phyloP scores from a whole-genome alignment of 1,140 invertebrate species.

The Cyclargus thomasi region DNA sequence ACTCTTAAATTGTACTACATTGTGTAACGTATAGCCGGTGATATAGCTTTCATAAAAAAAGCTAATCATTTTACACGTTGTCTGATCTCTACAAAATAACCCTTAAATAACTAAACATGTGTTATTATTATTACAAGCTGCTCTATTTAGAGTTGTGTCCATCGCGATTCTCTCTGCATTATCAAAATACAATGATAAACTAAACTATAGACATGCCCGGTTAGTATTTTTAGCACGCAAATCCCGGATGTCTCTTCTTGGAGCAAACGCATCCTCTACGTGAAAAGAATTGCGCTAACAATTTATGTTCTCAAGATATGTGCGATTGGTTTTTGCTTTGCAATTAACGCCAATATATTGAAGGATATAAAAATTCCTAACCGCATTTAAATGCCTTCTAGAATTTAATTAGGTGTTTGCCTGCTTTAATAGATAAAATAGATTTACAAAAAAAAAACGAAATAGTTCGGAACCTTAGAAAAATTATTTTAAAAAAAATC shows the following conservation, averaged over 20 bases:
- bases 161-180: not conserved
- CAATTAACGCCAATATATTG: not conserved
- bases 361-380: not conserved
- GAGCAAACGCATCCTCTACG: slow-evolving; percentile 8
- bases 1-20: not conserved
- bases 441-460: no score
- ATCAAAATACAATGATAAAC: not conserved
- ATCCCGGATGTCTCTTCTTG: slow-evolving; percentile 33
- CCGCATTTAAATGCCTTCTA: not conserved
- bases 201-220: not conserved
- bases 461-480: no score
- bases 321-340: not conserved
- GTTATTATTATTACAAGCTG: no score
- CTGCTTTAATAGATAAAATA: no score
- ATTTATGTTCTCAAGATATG: slow-evolving; percentile 3
- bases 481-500: no score
- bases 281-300: not conserved
- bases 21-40: not conserved
- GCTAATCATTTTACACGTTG: no score
- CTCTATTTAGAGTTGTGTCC: no score
- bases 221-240: slow-evolving; percentile 42
- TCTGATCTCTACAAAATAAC: no score
- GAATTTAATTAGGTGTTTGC: no score
- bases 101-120: no score
- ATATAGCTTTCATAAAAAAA: not conserved